Evolutionary conservation across 1,140 invertebrate genomes (phyloP), one percentile per base, ranked within the genome.

Genomic region (Drosophila azteca): DNA sequence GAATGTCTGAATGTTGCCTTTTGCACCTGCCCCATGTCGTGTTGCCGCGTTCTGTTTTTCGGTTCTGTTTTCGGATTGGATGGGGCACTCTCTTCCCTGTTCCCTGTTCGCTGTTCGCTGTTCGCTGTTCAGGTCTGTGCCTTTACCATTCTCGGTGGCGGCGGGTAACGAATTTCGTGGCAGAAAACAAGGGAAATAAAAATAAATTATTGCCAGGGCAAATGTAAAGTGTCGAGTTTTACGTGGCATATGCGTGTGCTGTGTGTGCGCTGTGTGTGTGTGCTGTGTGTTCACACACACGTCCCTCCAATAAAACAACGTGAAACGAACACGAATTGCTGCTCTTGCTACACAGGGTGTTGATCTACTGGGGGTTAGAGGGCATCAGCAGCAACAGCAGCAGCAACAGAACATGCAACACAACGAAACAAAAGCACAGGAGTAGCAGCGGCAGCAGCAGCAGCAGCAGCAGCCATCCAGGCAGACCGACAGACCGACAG

Each of bases 171-270:
- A 87, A 82, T 82, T 87, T 87, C 72, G 17, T 84, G 78, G 55
- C 78, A 13, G 35, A 75, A 85, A 70, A 87, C 82, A 87, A 82
- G 79, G 70, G 68, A 79, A 72, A 87, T 87, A 87, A 82, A 87
- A 87, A 88, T 87, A 87, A 87, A 76, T 79, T 87, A 87, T 87
- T 62, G 83, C 78, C 70, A 68, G 67, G 63, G 81, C 80, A 65
- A 81, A 87, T 87, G 82, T 82, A 82, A 87, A 87, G 82, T 87
- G 82, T 87, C 81, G 83, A 87, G 68, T 85, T 85, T 80, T 83
- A 77, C 71, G 67, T 83, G 71, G 72, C 80, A 77, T 71, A 77
- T 84, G 55, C 75, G 79, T 74, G 44, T 52, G 43, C 13, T 55
- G 22, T 58, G 9, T 26, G 41, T 59, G 64, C 61, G 44, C 24